These are phyloP conservation scores for Phataginus tetradactyla DNA, from an alignment of 2,797 vertebrate species.

Conservation along the genomic window DNA sequence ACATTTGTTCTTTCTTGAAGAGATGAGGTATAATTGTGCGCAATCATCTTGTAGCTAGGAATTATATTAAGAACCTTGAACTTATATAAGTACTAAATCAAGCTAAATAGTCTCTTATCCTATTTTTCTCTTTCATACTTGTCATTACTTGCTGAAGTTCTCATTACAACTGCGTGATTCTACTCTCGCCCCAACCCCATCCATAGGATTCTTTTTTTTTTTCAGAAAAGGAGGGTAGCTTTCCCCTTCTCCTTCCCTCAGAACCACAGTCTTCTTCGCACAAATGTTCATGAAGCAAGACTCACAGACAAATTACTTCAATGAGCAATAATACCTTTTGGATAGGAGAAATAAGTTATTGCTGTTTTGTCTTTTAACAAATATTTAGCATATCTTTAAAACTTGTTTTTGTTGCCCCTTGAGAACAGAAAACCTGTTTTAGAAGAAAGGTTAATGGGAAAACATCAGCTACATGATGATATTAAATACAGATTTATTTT, in stretches of 20 bases:
- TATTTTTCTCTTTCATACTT: slow-evolving; percentile 63
- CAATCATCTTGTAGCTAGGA: slow-evolving; percentile 73
- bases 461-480: slow-evolving; percentile 45
- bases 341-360: slow-evolving; percentile 25
- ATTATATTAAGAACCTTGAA: slow-evolving; percentile 75
- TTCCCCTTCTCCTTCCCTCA: background rate
- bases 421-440: slow-evolving; percentile 59
- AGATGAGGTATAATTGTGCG: slow-evolving; percentile 71
- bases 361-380: slow-evolving; percentile 51
- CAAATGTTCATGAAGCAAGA: slow-evolving; percentile 8
- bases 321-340: slow-evolving; percentile 28
- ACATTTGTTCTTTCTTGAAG: slow-evolving; percentile 76
- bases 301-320: slow-evolving; percentile 60
- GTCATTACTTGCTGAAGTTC: slow-evolving; percentile 66
- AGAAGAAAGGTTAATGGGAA: slow-evolving; percentile 64
- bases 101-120: slow-evolving; percentile 69
- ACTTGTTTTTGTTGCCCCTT: slow-evolving; percentile 41
- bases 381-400: slow-evolving; percentile 65
- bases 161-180: slow-evolving; percentile 57
- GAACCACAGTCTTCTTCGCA: slow-evolving; percentile 26
- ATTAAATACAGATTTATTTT: slow-evolving; percentile 63
- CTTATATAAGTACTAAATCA: slow-evolving; percentile 71
- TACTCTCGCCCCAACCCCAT: background rate
- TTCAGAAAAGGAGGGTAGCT: slow-evolving; percentile 7
- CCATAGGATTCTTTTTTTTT: background rate